phyloP scores from a whole-genome alignment of 2,797 vertebrate genomes.

The Staurois parvus region DNA sequence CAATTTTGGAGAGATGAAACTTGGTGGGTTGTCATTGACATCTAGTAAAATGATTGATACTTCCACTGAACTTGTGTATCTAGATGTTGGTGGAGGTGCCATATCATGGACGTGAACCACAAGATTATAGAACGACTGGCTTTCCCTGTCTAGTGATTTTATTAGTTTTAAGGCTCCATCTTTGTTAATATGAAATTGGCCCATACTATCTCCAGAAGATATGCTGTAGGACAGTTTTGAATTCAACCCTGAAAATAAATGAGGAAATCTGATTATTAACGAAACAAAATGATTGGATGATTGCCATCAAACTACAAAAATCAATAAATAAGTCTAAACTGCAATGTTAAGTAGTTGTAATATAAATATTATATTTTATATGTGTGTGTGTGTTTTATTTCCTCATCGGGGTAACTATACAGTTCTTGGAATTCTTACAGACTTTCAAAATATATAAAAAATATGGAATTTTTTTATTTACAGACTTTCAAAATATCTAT shows the following conservation, averaged over 20 bases:
- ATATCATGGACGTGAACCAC: slow-evolving; percentile 89
- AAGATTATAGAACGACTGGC: slow-evolving; percentile 95
- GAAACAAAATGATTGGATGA: neutral
- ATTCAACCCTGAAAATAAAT: slow-evolving; percentile 81
- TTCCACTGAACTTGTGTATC: slow-evolving; percentile 91
- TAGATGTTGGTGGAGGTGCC: slow-evolving; percentile 74
- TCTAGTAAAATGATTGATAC: slow-evolving; percentile 94
- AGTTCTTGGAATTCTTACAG: no score
- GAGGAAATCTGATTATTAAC: neutral
- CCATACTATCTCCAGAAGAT: slow-evolving; percentile 86
- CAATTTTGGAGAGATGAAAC: slow-evolving; percentile 88
- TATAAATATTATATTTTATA: no score
- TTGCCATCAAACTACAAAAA: no score
- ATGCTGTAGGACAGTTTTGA: slow-evolving; percentile 88
- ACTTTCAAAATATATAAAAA: no score
- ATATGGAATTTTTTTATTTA: no score
- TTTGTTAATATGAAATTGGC: slow-evolving; percentile 83
- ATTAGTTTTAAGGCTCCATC: slow-evolving; percentile 81
- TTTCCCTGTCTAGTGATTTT: slow-evolving; percentile 87
- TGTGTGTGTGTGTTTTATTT: no score
- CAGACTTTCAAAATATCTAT: no score
- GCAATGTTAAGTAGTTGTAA: no score
- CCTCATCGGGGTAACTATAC: no score
- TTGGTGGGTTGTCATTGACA: slow-evolving; percentile 90
- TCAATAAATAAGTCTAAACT: no score